Base-by-base conservation (phyloP, 64 coral and sea anemone genomes). In the Acropora tenuis region DNA sequence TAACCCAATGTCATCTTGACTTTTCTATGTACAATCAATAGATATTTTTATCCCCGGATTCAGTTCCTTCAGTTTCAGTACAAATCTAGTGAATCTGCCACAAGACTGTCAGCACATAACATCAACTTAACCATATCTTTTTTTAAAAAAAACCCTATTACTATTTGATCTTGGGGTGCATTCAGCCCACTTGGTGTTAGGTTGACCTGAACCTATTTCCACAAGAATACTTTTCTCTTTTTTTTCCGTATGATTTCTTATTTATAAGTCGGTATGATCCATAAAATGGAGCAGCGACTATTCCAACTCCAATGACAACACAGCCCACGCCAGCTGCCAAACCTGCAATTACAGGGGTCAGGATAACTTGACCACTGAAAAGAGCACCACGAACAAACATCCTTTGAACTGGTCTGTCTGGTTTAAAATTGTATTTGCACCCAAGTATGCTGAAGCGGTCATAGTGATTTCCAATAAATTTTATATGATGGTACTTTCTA, bases 341-440 rank as follows among this genome's bases (percentile, higher is more conserved):
- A 12, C 95, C 83, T 6, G 89, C 92, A 3, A 96, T 72, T 43
- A 96, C 0, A 2, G 95, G 95, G 3, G 83, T 63, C 4, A 79
- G 65, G 61, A 96, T 58, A 0, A 96, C 68, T 18, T 91, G 86
- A n/a, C 91, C 95, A 88, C 95, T 88, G 2, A 96, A 87, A 0
- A 96, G 69, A 2, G 95, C 95, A 59, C 92, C 88, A 44, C 95
- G 91, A 11, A 90, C 92, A 16, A 75, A 74, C 20, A 96, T 86
- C 48, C 95, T 74, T 57, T 96, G 95, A 3, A 89, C 79, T 61
- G 95, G 95, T 43, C 91, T 72, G 52, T 90, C 74, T 3, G 95
- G 95, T 74, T 94, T 93, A 57, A 90, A 96, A 74, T 93, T 96
- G 58, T 94, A 96, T 94, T 96, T 96, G 77, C 95, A 96, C 18